A percentile compares a stretch with the other conserved stretches of the same genome.
These are phyloP conservation scores for Martes martes DNA, from an alignment of 2,113 vertebrate species.

Conservation along the genomic window DNA sequence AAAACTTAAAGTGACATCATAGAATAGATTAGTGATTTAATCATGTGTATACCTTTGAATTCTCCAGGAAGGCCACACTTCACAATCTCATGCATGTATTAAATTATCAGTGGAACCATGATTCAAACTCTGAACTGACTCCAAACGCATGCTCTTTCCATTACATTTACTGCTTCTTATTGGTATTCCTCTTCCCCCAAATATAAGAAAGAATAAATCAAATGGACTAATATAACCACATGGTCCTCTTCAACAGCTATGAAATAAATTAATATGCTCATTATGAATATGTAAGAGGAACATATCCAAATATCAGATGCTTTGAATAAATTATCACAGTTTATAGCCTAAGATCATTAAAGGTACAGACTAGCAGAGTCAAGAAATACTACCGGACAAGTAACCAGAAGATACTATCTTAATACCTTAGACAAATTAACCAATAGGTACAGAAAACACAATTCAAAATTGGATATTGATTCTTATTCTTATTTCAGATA, in stretches of 20 bases:
- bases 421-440: neutral
- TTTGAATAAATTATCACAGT: slow-evolving; percentile 35
- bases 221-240: neutral
- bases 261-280: neutral
- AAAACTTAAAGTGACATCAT: neutral
- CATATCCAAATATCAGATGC: neutral
- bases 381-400: neutral
- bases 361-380: neutral
- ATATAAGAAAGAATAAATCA: slow-evolving; percentile 10
- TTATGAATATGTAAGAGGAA: neutral
- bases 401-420: neutral
- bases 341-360: neutral
- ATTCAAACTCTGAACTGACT: slow-evolving; percentile 31
- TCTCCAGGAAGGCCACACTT: neutral
- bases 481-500: slow-evolving; percentile 20
- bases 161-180: neutral
- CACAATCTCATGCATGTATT: neutral
- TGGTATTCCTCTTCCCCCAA: neutral
- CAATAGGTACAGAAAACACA: slow-evolving; percentile 7
- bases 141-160: slow-evolving; percentile 13
- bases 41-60: neutral
- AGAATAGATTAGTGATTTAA: neutral
- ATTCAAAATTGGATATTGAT: slow-evolving; percentile 4
- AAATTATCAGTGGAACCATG: neutral
- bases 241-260: neutral